These are phyloP conservation scores for Cololabis saira DNA, from an alignment of 2,113 vertebrate species.

Conservation along the genomic window DNA sequence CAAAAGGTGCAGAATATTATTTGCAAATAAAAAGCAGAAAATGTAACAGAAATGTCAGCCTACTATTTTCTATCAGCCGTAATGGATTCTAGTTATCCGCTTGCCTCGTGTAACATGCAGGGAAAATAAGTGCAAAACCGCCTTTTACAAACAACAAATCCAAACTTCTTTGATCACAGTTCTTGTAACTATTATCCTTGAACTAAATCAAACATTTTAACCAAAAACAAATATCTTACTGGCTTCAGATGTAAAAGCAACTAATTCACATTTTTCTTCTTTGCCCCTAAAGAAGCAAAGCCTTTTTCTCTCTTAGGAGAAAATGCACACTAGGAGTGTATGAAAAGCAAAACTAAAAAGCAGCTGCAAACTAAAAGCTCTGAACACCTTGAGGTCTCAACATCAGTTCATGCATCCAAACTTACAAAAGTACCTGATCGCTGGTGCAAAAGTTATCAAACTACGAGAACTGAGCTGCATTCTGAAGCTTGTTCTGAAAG, in stretches of 20 bases:
- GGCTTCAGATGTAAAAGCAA: neutral
- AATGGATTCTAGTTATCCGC: neutral
- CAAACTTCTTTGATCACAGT: too few species aligned
- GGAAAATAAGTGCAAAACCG: neutral
- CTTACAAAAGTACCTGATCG: neutral
- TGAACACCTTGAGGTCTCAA: neutral
- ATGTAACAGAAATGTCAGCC: neutral
- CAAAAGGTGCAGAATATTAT: neutral
- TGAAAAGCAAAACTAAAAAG: neutral
- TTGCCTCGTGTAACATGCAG: neutral
- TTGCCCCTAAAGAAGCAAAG: too few species aligned
- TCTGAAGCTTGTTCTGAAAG: too few species aligned
- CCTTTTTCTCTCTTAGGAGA: too few species aligned
- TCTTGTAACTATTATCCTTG: too few species aligned
- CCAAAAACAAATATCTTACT: too few species aligned
- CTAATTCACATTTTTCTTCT: neutral
- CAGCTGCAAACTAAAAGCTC: neutral
- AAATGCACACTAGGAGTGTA: too few species aligned
- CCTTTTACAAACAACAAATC: neutral
- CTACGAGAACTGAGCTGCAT: too few species aligned
- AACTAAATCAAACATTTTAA: neutral
- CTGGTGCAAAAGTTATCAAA: neutral
- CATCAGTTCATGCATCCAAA: too few species aligned
- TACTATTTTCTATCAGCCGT: neutral
- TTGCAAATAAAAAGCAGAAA: constrained; percentile 2